A percentile compares a stretch with the other conserved stretches of the same genome.
Conservation (phyloP, 2,113 vertebrate species). For the Scomber colias region DNA sequence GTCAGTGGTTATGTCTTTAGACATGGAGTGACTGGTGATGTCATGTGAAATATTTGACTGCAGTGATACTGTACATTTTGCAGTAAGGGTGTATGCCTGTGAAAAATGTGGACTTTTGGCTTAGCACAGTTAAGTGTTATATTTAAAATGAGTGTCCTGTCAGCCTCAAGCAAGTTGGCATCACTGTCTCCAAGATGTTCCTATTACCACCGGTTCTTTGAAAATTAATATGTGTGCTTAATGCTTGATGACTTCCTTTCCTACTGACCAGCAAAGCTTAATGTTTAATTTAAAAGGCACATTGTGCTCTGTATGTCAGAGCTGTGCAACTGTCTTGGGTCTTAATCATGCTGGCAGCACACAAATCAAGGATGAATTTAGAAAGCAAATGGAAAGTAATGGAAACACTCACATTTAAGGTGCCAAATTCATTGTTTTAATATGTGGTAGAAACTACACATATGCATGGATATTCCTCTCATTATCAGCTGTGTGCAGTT, state of each 20-base stretch:
- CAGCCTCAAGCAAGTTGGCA: slow-evolving; percentile 48
- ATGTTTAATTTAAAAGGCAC: slow-evolving; percentile 83
- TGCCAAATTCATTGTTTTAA: slow-evolving; percentile 22
- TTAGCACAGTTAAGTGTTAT: neutral
- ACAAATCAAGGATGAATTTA: slow-evolving; percentile 66
- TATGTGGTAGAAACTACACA: slow-evolving; percentile 13
- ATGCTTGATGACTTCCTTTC: slow-evolving; percentile 84
- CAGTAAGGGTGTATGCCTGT: neutral
- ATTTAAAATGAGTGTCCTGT: slow-evolving; percentile 54
- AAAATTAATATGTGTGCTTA: slow-evolving; percentile 83
- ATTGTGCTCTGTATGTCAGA: slow-evolving; percentile 73
- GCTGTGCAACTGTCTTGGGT: slow-evolving; percentile 72
- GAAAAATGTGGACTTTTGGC: slow-evolving; percentile 16
- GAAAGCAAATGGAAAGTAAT: slow-evolving; percentile 58
- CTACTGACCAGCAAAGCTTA: slow-evolving; percentile 73
- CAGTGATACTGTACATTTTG: slow-evolving; percentile 24
- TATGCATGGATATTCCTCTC: slow-evolving; percentile 2
- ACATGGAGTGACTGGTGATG: slow-evolving; percentile 53
- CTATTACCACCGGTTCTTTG: slow-evolving; percentile 76
- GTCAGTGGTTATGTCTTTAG: slow-evolving; percentile 58
- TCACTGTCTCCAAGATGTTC: slow-evolving; percentile 69
- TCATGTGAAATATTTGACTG: slow-evolving; percentile 27
- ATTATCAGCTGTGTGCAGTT: slow-evolving; percentile 21
- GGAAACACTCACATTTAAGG: slow-evolving; percentile 31
- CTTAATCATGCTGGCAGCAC: slow-evolving; percentile 74